Evolutionary conservation across 1,140 invertebrate species (phyloP).

Genomic region (Pinna nobilis): DNA sequence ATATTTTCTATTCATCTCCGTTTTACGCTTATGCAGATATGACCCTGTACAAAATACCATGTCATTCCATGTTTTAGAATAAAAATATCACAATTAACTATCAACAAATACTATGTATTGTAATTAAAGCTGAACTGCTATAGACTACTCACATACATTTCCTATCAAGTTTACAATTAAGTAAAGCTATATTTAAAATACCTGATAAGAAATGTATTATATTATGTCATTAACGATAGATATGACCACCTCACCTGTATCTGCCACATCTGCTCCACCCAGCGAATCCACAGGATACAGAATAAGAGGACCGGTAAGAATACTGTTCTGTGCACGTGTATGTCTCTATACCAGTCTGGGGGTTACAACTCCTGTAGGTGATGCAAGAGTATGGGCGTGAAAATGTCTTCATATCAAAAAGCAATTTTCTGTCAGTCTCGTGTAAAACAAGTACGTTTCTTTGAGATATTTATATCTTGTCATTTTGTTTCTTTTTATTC

Average conservation of each 20-base stretch:
- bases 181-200: neutral
- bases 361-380: neutral
- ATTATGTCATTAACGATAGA: neutral
- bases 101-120: neutral
- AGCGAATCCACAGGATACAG: neutral
- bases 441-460: too few species aligned
- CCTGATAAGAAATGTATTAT: neutral
- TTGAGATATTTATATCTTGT: too few species aligned
- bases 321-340: too few species aligned
- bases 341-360: neutral
- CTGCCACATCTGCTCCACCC: neutral
- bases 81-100: neutral
- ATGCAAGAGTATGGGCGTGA: neutral
- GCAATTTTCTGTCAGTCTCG: too few species aligned
- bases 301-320: neutral
- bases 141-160: neutral
- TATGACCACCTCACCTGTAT: neutral
- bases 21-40: too few species aligned
- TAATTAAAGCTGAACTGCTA: neutral
- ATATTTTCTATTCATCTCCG: too few species aligned
- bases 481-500: too few species aligned
- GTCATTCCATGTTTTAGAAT: too few species aligned
- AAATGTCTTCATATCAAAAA: too few species aligned
- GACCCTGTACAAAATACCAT: too few species aligned
- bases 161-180: neutral